Percentiles rank a stretch among this genome's conserved stretches.
These are phyloP conservation scores for Diorhabda elongata DNA, from an alignment of 1,140 invertebrate species.

Conservation along the genomic window DNA sequence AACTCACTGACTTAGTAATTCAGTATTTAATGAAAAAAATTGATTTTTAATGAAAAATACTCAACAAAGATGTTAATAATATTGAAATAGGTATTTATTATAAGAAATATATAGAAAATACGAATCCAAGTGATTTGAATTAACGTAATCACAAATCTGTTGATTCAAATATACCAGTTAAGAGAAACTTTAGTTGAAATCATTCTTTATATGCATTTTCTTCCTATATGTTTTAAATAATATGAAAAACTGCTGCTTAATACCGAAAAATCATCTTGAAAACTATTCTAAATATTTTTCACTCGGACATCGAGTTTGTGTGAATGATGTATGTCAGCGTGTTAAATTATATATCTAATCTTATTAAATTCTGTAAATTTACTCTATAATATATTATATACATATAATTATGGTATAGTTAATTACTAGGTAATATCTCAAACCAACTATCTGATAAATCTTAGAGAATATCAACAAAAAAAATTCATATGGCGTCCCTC, in stretches of 20 bases:
- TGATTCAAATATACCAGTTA: too few relatives aligned
- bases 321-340: conserved; percentile 41
- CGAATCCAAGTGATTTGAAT: too few relatives aligned
- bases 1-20: too few relatives aligned
- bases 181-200: too few relatives aligned
- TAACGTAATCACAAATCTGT: too few relatives aligned
- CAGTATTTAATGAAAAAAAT: too few relatives aligned
- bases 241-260: neutral
- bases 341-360: conserved; percentile 45
- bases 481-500: conserved; percentile 45
- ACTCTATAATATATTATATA: conserved; percentile 46
- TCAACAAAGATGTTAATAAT: too few relatives aligned
- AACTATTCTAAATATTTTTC: conserved; percentile 19
- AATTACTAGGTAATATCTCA: conserved; percentile 45
- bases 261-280: neutral
- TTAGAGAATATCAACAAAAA: conserved; percentile 43
- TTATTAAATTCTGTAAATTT: conserved; percentile 47
- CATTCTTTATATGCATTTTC: too few relatives aligned
- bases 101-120: too few relatives aligned
- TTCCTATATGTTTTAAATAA: too few relatives aligned
- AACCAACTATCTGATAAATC: conserved; percentile 39
- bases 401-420: conserved; percentile 45
- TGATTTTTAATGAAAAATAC: too few relatives aligned
- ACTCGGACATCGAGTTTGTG: conserved; percentile 33
- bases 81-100: too few relatives aligned